Evolutionary conservation across 2,113 vertebrate species (phyloP).

Genomic region (Anthoscopus minutus): DNA sequence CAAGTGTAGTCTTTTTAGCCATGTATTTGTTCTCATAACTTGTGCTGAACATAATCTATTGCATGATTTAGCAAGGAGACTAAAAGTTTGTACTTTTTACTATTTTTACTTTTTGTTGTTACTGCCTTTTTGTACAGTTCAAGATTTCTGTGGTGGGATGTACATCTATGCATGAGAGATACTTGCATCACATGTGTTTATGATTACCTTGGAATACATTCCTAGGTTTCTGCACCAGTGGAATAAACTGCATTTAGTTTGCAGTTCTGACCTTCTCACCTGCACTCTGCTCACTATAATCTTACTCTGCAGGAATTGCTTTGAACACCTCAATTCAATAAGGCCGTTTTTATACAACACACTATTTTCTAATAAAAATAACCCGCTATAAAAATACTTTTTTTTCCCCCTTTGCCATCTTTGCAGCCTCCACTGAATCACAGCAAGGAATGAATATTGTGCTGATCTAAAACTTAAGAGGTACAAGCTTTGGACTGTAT

Average conservation of each 20-base stretch:
- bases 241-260: constrained; percentile 53
- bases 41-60: background rate
- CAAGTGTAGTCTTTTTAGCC: background rate
- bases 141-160: background rate
- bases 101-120: background rate
- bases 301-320: constrained; percentile 50
- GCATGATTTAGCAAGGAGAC: background rate
- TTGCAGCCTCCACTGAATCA: constrained; percentile 40
- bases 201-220: constrained; percentile 39
- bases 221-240: constrained; percentile 8
- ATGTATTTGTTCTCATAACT: background rate
- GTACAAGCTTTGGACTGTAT: background rate
- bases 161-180: background rate
- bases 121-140: background rate
- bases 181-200: background rate
- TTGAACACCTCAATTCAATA: constrained; percentile 57
- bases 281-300: constrained; percentile 52
- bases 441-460: constrained; percentile 46
- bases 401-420: background rate
- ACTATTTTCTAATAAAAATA: constrained; percentile 59
- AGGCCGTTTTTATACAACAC: constrained; percentile 46
- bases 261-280: constrained; percentile 58
- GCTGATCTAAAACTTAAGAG: constrained; percentile 29
- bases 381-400: constrained; percentile 38
- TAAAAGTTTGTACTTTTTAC: background rate